Conservation (phyloP, 2,113 vertebrate genomes). For the Xenus cinereus region DNA sequence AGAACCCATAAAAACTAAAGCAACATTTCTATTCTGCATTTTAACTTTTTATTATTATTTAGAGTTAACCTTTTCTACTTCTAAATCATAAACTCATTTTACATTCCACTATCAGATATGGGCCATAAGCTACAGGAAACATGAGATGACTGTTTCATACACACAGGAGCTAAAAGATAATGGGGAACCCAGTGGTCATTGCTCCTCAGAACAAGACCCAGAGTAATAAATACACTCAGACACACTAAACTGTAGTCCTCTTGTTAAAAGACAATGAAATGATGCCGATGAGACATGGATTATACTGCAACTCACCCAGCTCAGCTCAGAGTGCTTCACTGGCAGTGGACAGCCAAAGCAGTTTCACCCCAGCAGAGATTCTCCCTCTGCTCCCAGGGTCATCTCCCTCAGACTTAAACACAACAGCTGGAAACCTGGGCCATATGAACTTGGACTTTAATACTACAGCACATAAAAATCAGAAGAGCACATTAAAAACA, state of each 20-base stretch:
- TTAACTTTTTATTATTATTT: constrained; percentile 79
- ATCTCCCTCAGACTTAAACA: neutral
- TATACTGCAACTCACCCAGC: neutral
- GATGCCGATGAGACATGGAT: neutral
- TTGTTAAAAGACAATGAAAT: constrained; percentile 27
- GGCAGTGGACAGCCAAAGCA: neutral
- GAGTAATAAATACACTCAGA: constrained; percentile 27
- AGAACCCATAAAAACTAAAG: constrained; percentile 75
- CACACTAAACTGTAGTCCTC: neutral
- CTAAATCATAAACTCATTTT: constrained; percentile 72
- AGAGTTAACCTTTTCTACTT: constrained; percentile 81
- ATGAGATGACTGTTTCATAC: neutral
- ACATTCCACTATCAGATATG: constrained; percentile 46
- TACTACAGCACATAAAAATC: neutral
- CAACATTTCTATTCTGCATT: constrained; percentile 68
- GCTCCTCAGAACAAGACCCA: constrained; percentile 40
- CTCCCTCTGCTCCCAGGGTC: neutral
- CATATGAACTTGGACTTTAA: neutral
- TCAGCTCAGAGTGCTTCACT: neutral
- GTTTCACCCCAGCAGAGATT: neutral
- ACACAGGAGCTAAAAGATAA: neutral
- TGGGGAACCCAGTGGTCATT: neutral
- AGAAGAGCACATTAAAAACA: neutral
- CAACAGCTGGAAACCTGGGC: neutral
- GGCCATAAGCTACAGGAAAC: neutral